These are phyloP conservation scores for Labroides dimidiatus DNA, from an alignment of 2,797 vertebrate genomes.

Conservation along the genomic window DNA sequence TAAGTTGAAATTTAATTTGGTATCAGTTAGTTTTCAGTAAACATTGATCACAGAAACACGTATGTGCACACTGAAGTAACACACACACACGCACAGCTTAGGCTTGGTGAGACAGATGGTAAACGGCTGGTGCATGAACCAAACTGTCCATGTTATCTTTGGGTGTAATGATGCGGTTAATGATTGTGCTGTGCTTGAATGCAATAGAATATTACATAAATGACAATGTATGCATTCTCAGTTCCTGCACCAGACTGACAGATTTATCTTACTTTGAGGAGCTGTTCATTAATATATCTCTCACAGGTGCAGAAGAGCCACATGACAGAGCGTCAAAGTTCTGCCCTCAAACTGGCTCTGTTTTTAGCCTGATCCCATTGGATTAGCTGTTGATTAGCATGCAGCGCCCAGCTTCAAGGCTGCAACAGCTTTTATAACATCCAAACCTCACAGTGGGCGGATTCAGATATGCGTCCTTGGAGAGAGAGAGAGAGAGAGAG, in stretches of 20 bases:
- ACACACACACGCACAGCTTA: constrained; percentile 5
- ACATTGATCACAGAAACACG: no score
- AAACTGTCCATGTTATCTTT: constrained; percentile 80
- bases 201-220: constrained; percentile 75
- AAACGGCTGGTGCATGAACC: constrained; percentile 75
- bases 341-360: constrained; percentile 50
- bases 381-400: constrained; percentile 68
- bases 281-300: constrained; percentile 52
- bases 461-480: constrained; percentile 58
- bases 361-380: constrained; percentile 57
- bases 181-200: constrained; percentile 75
- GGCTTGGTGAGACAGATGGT: constrained; percentile 79
- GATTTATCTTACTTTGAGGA: constrained; percentile 68
- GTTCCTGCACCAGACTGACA: constrained; percentile 52
- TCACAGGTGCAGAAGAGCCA: constrained; percentile 31
- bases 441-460: constrained; percentile 51
- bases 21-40: no score
- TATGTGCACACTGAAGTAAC: no score
- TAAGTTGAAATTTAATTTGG: no score
- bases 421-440: constrained; percentile 59
- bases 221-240: constrained; percentile 78
- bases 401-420: constrained; percentile 57
- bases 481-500: constrained; percentile 51
- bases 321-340: constrained; percentile 53
- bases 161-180: constrained; percentile 83